Conservation (phyloP, 2,888 invertebrate genomes). For the Drosophila nigritarsus region DNA sequence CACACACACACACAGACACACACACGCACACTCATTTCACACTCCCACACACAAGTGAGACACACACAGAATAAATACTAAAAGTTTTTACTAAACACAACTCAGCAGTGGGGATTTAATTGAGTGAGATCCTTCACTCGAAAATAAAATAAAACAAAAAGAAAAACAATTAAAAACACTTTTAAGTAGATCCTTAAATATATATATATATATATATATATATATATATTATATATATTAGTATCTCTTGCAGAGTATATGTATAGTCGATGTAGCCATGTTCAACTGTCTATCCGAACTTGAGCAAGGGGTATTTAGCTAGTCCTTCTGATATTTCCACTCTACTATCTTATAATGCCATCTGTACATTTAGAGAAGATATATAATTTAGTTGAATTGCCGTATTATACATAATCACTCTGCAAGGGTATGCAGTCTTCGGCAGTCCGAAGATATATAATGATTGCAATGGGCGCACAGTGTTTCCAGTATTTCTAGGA, state of each 20-base stretch:
- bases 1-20: not conserved
- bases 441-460: not conserved
- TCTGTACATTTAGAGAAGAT: not conserved
- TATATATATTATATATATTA: not conserved
- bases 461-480: constrained; percentile 10
- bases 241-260: not conserved
- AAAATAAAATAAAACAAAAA: no score
- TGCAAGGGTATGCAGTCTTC: constrained; percentile 9
- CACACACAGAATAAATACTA: not conserved
- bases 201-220: no score
- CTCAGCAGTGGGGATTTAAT: not conserved
- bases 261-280: not conserved
- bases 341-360: no score
- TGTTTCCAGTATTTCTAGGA: not conserved
- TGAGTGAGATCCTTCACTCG: not conserved
- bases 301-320: not conserved
- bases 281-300: constrained; percentile 6
- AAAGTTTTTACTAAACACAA: not conserved
- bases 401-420: not conserved
- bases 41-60: not conserved
- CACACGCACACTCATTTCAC: not conserved
- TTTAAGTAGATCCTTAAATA: not conserved
- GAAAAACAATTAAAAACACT: not conserved
- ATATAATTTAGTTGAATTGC: not conserved
- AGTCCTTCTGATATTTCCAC: not conserved